Percentiles rank a stretch among this genome's conserved stretches.
These are phyloP conservation scores for Diprion similis DNA, from an alignment of 1,140 invertebrate genomes.

Conservation along the genomic window DNA sequence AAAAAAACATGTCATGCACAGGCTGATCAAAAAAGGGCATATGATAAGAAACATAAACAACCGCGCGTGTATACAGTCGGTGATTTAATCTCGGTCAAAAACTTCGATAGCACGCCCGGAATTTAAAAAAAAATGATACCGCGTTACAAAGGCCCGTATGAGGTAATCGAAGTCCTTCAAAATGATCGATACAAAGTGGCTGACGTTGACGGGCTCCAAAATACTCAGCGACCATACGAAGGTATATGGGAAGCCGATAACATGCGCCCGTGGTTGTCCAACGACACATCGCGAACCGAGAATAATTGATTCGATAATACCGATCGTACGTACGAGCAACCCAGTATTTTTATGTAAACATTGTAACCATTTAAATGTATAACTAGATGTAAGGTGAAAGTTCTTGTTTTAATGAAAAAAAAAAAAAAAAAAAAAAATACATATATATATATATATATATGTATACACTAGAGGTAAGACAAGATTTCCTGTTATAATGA, in stretches of 20 bases:
- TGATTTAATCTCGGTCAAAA: conserved; percentile 33
- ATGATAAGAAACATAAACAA: conserved; percentile 13
- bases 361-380: no score
- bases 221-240: conserved; percentile 35
- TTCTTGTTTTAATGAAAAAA: no score
- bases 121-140: conserved; percentile 34
- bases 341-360: no score
- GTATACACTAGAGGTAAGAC: no score
- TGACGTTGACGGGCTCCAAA: conserved; percentile 33
- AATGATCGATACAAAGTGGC: conserved; percentile 35
- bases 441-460: no score
- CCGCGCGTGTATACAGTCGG: conserved; percentile 20
- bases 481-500: no score
- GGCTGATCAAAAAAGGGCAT: neutral
- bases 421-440: no score
- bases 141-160: conserved; percentile 35
- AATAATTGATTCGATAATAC: no score
- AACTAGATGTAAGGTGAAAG: no score
- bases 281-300: no score
- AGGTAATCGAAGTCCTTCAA: conserved; percentile 26
- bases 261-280: conserved; percentile 1
- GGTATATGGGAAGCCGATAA: conserved; percentile 24
- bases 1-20: neutral
- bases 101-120: conserved; percentile 30
- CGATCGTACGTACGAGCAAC: no score